A percentile compares a stretch with the other conserved stretches of the same genome.
Evolutionary conservation across 2,113 vertebrate genomes (phyloP).

Genomic region (Catharus minimus): DNA sequence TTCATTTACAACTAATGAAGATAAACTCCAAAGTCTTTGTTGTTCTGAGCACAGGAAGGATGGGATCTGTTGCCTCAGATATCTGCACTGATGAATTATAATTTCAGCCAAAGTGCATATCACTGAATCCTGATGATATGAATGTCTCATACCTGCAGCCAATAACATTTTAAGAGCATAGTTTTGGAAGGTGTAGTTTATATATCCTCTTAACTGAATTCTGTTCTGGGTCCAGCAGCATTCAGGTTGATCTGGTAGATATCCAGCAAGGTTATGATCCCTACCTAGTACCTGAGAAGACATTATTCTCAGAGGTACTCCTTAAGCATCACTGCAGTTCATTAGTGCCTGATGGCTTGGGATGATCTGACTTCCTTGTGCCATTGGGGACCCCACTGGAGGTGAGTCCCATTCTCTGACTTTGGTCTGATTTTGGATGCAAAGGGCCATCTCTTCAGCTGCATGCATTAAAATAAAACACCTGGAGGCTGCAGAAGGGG

Average conservation of each 20-base stretch:
- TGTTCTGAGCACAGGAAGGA: background rate
- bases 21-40: background rate
- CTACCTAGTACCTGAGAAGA: too few relatives aligned
- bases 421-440: background rate
- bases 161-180: background rate
- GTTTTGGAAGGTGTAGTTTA: background rate
- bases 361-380: background rate
- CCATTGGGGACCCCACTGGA: background rate
- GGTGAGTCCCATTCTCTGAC: background rate
- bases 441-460: background rate
- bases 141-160: background rate
- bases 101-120: background rate
- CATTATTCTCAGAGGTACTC: too few relatives aligned
- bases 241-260: background rate
- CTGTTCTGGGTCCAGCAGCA: background rate
- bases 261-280: too few relatives aligned
- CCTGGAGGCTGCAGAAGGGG: background rate
- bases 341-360: background rate
- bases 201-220: background rate
- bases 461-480: background rate
- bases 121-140: background rate
- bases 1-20: background rate
- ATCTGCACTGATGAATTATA: background rate
- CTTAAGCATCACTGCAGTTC: too few relatives aligned
- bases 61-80: background rate